Evolutionary conservation across 2,888 invertebrate genomes (phyloP), one percentile per base, ranked within the genome.

Genomic region (Melipona bicolor): DNA sequence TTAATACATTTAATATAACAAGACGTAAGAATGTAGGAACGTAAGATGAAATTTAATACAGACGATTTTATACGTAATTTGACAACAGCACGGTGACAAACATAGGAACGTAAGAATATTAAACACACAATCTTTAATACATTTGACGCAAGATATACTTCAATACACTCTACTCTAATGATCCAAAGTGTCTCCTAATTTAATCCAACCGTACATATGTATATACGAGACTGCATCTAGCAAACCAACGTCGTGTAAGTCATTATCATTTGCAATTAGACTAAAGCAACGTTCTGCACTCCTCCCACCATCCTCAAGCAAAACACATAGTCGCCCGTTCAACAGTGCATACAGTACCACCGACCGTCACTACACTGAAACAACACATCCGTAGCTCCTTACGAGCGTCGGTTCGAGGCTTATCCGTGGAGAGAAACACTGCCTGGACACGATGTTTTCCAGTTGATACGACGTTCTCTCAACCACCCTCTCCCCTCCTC

Each of bases 371-470:
- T 36, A 65, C 1, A n/a, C 21, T 65, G 1, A 36, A 36, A 36
- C 65, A 49, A 24, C 19, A 64, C 9, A 15, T 43, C 43, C 1
- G 43, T 36, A n/a, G 15, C 6, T 36, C 36, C 36, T 36, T 43
- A 65, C 43, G 6, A 43, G 15, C 15, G 17, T n/a, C 9, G 5
- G 36, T 43, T 65, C 36, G 3, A 65, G 43, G 15, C n/a, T n/a
- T 43, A 62, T 19, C 65, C 36, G 6, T n/a, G n/a, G 19, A n/a
- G 19, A 9, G 43, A 43, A 19, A 15, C 71, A 71, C 43, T 59
- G 19, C 43, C 43, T 6, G 56, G n/a, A 76, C n/a, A 77, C 61
- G 59, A 24, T 36, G 36, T 62, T 71, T 77, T 62, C 77, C 70
- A 19, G 50, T 70, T 77, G 71, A 71, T 70, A 49, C 50, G 50